These are phyloP conservation scores for Pterocles orientalis DNA, from an alignment of 2,113 vertebrate species.

Conservation along the genomic window DNA sequence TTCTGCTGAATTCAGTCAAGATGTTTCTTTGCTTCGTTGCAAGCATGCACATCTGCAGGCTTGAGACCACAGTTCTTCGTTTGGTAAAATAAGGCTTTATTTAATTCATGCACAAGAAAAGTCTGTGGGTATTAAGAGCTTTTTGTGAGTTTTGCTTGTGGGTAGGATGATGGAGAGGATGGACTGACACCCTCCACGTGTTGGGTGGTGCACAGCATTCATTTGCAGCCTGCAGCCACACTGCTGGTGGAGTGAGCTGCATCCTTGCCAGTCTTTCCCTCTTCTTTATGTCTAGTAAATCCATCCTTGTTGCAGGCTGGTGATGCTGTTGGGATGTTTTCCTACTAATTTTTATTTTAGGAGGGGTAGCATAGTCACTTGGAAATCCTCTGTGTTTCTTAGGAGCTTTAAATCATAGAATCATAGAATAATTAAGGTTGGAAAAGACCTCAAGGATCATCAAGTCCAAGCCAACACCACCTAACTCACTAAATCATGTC, in stretches of 20 bases:
- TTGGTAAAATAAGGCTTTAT: not conserved
- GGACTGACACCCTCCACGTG: too few relatives aligned
- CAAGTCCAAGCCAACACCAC: too few relatives aligned
- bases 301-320: not conserved
- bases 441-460: too few relatives aligned
- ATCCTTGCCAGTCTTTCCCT: fast-evolving
- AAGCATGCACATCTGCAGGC: not conserved
- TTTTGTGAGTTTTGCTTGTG: not conserved
- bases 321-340: not conserved
- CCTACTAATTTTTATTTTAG: not conserved
- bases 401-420: not conserved
- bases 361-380: not conserved
- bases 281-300: not conserved
- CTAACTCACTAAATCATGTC: too few relatives aligned
- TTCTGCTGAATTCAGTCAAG: not conserved
- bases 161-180: not conserved
- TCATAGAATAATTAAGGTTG: too few relatives aligned
- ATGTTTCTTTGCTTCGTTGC: too few relatives aligned
- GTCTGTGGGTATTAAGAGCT: not conserved
- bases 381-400: not conserved
- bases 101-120: not conserved
- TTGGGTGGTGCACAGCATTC: not conserved
- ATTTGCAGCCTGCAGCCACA: fast-evolving
- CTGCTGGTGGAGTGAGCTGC: too few relatives aligned
- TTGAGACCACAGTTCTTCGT: not conserved